These are phyloP conservation scores for Sparidentex hasta DNA, from an alignment of 2,797 vertebrate species.

Conservation along the genomic window DNA sequence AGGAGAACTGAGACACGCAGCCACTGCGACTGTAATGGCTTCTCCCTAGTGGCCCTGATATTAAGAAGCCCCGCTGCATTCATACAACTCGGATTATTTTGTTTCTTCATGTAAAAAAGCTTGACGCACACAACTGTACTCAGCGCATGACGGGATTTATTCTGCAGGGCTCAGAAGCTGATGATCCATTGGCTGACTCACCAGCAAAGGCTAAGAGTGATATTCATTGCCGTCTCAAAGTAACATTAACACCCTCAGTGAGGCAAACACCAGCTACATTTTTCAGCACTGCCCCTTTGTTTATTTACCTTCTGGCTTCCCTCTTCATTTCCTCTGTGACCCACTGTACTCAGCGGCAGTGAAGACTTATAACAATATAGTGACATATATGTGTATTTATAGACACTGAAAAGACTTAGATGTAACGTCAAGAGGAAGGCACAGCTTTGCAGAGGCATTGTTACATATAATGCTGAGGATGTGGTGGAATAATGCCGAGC, in stretches of 20 bases:
- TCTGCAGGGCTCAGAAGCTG: slow-evolving; percentile 29
- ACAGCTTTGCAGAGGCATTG: slow-evolving; percentile 36
- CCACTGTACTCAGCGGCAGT: slow-evolving; percentile 44
- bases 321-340: slow-evolving; percentile 41
- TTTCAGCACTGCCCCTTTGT: slow-evolving; percentile 15
- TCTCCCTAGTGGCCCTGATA: background rate
- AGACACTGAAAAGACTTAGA: slow-evolving; percentile 25
- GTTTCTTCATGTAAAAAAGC: slow-evolving; percentile 15
- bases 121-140: slow-evolving; percentile 12
- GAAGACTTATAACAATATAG: slow-evolving; percentile 44
- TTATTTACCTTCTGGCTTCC: slow-evolving; percentile 58
- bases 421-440: slow-evolving; percentile 36
- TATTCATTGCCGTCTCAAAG: slow-evolving; percentile 55
- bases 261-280: slow-evolving; percentile 15
- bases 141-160: slow-evolving; percentile 23
- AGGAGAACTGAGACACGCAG: background rate
- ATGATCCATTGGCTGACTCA: slow-evolving; percentile 51
- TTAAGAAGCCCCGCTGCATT: slow-evolving; percentile 15
- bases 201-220: slow-evolving; percentile 36
- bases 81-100: slow-evolving; percentile 1
- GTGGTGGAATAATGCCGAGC: slow-evolving; percentile 44
- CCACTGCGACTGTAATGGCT: background rate
- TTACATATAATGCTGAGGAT: slow-evolving; percentile 34
- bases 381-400: slow-evolving; percentile 54
- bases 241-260: slow-evolving; percentile 42